Evolutionary conservation across 2,113 vertebrate species (phyloP).

Genomic region (Anas platyrhynchos): DNA sequence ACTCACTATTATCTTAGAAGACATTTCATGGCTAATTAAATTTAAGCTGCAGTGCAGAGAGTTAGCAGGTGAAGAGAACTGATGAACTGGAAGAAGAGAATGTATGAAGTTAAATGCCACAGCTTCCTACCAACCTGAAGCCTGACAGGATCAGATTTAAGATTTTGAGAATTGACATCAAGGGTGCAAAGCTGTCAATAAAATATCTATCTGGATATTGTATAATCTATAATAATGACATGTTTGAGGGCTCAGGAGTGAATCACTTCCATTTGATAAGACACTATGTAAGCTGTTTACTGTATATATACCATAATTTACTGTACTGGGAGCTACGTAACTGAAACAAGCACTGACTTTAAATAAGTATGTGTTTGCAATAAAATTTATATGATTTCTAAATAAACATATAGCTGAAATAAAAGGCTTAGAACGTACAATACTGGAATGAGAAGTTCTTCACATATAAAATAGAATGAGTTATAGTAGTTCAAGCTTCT

Average conservation of each 20-base stretch:
- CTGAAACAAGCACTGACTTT: background rate
- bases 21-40: conserved; percentile 12
- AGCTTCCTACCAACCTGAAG: background rate
- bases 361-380: background rate
- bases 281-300: background rate
- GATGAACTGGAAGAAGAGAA: background rate
- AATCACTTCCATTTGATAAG: background rate
- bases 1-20: background rate
- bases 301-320: background rate
- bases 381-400: background rate
- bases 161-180: background rate
- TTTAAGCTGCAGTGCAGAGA: background rate
- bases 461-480: background rate
- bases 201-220: background rate
- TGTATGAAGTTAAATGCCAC: background rate
- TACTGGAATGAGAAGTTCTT: background rate
- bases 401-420: background rate
- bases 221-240: background rate
- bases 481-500: background rate
- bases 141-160: background rate
- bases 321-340: background rate
- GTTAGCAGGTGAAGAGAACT: background rate
- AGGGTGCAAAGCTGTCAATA: background rate
- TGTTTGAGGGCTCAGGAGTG: background rate
- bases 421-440: background rate